These are phyloP conservation scores for Pheosia tremula DNA, from an alignment of 2,888 invertebrate species.

Conservation along the genomic window DNA sequence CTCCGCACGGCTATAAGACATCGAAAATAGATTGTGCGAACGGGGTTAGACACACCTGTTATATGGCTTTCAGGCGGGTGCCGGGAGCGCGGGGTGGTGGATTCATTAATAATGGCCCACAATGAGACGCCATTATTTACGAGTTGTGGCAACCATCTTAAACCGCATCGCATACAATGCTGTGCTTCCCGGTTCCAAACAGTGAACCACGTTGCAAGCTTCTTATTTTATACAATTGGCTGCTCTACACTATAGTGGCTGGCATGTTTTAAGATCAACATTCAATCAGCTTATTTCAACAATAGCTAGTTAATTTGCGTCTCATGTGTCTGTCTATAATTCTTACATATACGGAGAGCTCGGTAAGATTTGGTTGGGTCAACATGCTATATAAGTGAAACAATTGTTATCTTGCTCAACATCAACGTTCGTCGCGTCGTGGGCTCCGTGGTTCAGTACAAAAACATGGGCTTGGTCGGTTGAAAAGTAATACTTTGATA, in stretches of 20 bases:
- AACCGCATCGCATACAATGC: constrained; percentile 64
- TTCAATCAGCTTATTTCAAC: constrained; percentile 62
- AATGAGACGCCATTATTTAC: constrained; percentile 83
- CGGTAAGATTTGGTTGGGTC: constrained; percentile 41
- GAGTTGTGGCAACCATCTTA: constrained; percentile 71
- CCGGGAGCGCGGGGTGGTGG: constrained; percentile 65
- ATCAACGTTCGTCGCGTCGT: constrained; percentile 27
- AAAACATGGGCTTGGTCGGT: not conserved
- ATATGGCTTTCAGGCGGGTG: constrained; percentile 76
- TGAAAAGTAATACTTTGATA: too few species aligned
- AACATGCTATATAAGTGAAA: constrained; percentile 18
- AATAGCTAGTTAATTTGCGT: constrained; percentile 57
- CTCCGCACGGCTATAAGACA: constrained; percentile 81
- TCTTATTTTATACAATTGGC: too few species aligned
- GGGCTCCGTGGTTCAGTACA: not conserved
- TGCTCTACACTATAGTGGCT: not conserved
- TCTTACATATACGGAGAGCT: constrained; percentile 53
- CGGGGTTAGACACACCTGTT: constrained; percentile 85
- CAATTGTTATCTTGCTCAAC: constrained; percentile 10
- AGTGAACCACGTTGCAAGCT: constrained; percentile 25
- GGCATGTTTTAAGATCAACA: constrained; percentile 41
- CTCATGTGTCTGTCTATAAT: constrained; percentile 46
- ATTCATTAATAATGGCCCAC: constrained; percentile 83
- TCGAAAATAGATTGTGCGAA: constrained; percentile 85
- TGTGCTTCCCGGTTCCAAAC: constrained; percentile 44